A percentile compares a stretch with the other conserved stretches of the same genome.
Evolutionary conservation across 1,140 invertebrate genomes (phyloP).

Genomic region (Drosophila elegans): DNA sequence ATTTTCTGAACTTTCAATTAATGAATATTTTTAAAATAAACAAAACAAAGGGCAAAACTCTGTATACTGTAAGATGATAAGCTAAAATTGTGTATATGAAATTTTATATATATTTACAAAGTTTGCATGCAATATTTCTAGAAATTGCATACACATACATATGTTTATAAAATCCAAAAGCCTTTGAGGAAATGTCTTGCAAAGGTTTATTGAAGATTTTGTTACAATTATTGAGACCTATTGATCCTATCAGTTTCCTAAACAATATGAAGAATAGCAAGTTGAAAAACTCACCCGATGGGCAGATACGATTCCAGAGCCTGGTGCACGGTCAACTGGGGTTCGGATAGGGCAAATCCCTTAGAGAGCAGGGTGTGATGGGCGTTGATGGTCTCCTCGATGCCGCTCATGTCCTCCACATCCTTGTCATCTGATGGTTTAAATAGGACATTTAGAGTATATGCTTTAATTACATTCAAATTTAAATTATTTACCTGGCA

Average conservation of each 20-base stretch:
- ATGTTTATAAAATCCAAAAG: not conserved
- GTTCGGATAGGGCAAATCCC: constrained; percentile 94
- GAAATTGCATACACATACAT: not conserved
- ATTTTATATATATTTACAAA: not conserved
- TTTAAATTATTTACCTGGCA: constrained; percentile 86
- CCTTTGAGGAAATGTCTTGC: no score
- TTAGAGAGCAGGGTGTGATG: constrained; percentile 93
- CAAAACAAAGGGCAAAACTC: not conserved
- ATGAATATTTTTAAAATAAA: not conserved
- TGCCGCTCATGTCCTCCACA: constrained; percentile 89
- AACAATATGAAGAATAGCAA: not conserved
- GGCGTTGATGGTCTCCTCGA: constrained; percentile 90
- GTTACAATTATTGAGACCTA: no score
- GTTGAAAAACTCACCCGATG: constrained; percentile 89
- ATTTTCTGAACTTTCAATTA: no score
- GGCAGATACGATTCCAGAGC: constrained; percentile 95
- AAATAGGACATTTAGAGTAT: not conserved
- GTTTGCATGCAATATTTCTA: not conserved
- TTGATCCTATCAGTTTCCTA: no score
- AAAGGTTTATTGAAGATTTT: no score
- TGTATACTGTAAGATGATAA: not conserved
- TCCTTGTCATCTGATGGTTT: constrained; percentile 88
- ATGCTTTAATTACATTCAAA: not conserved
- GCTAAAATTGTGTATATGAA: no score
- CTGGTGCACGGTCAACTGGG: constrained; percentile 93